phyloP scores from a whole-genome alignment of 64 coral and sea anemone species.

The Stichodactyla mertensii region DNA sequence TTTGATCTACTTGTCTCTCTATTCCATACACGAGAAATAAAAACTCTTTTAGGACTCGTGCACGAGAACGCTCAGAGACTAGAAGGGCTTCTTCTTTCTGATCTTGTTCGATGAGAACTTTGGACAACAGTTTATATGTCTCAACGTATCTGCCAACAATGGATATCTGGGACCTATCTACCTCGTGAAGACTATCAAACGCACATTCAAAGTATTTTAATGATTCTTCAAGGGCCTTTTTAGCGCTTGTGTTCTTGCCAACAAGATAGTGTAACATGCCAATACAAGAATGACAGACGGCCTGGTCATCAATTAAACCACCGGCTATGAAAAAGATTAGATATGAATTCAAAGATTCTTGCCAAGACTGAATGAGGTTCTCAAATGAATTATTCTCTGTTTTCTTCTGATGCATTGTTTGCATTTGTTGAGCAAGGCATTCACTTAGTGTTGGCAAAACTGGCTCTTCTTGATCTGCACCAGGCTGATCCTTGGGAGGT shows the following conservation, averaged over 20 bases:
- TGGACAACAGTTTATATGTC: background rate
- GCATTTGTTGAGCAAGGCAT: too few relatives aligned
- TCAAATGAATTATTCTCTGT: background rate
- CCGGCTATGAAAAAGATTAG: background rate
- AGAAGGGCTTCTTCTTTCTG: background rate
- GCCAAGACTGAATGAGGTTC: background rate
- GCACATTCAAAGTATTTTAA: background rate
- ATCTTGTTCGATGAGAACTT: background rate
- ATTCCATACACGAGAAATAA: background rate
- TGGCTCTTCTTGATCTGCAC: too few relatives aligned
- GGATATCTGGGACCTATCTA: background rate
- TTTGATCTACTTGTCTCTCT: background rate
- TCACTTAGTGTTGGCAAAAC: too few relatives aligned
- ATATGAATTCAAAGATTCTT: background rate
- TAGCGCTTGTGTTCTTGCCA: background rate
- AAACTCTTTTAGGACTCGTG: background rate
- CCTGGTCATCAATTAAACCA: background rate
- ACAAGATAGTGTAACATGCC: background rate
- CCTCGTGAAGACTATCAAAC: background rate
- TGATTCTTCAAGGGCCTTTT: background rate
- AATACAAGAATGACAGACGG: background rate
- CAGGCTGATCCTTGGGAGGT: too few relatives aligned
- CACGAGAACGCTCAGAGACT: background rate
- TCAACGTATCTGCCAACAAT: background rate
- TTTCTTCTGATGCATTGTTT: too few relatives aligned